Evolutionary conservation across 2,113 vertebrate genomes (phyloP).

Genomic region (Ptilonorhynchus violaceus): DNA sequence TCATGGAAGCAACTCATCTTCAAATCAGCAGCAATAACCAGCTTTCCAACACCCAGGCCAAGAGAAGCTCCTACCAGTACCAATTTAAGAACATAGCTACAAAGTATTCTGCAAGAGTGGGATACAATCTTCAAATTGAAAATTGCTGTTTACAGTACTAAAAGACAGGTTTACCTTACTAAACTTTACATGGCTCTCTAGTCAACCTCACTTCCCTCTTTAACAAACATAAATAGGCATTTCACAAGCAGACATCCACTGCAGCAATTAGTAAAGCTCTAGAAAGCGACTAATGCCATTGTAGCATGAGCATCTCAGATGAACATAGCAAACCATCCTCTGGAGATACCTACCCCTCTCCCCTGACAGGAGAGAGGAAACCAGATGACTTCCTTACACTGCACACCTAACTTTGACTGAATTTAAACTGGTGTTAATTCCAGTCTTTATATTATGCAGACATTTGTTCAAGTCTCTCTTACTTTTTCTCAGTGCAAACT

Average conservation of each 20-base stretch:
- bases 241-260: not conserved
- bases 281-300: not conserved
- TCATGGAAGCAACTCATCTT: not conserved
- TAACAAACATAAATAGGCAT: not conserved
- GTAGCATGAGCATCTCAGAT: not conserved
- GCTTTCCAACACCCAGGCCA: not conserved
- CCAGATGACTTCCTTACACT: not conserved
- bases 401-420: not conserved
- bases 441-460: not conserved
- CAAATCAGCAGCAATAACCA: not conserved
- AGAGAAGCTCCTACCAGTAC: not conserved
- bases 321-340: not conserved
- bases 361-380: not conserved
- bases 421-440: not conserved
- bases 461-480: conserved; percentile 42
- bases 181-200: not conserved
- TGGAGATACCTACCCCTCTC: not conserved
- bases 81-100: not conserved
- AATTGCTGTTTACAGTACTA: not conserved
- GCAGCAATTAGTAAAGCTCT: not conserved
- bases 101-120: not conserved
- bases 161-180: not conserved
- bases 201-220: not conserved
- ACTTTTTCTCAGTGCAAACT: conserved; percentile 97
- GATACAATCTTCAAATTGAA: not conserved